Percentiles rank a stretch among this genome's conserved stretches.
Conservation (phyloP, 2,113 vertebrate species). For the Megaleporinus macrocephalus region DNA sequence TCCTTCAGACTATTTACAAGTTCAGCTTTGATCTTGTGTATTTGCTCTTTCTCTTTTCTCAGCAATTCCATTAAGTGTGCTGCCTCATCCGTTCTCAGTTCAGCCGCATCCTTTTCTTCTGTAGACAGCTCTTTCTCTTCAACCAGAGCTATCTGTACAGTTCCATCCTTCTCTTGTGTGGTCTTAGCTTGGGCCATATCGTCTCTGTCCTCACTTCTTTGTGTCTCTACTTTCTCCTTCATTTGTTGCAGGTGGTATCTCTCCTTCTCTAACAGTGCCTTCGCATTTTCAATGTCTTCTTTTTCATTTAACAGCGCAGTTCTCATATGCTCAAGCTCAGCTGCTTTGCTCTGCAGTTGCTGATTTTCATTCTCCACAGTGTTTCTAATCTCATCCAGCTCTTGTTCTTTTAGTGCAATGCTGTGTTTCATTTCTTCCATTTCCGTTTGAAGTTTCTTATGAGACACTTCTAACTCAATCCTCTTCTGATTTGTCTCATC, state of each 20-base stretch:
- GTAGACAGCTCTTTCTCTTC: no score
- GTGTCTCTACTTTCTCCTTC: constrained; percentile 1
- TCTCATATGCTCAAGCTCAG: constrained; percentile 4
- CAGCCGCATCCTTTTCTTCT: not conserved
- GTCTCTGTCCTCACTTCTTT: constrained; percentile 3
- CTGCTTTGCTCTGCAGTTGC: not conserved
- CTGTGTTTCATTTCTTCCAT: not conserved
- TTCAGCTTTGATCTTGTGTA: not conserved
- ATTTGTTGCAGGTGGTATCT: constrained; percentile 14
- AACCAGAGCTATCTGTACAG: no score
- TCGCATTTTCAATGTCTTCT: constrained; percentile 11
- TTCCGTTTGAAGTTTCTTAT: constrained; percentile 3
- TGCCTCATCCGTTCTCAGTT: constrained; percentile 10
- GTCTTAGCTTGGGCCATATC: not conserved
- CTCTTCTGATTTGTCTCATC: constrained; percentile 2
- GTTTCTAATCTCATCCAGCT: not conserved
- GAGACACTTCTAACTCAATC: not conserved
- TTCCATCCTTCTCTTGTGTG: no score
- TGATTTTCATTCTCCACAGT: not conserved
- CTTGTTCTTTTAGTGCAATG: constrained; percentile 12
- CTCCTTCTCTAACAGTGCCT: constrained; percentile 3
- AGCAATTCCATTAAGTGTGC: no score
- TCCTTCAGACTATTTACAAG: constrained; percentile 1
- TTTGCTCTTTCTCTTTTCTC: no score
- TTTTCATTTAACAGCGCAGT: constrained; percentile 13